Conservation (phyloP, 2,797 vertebrate species). For the Oreortyx pictus region DNA sequence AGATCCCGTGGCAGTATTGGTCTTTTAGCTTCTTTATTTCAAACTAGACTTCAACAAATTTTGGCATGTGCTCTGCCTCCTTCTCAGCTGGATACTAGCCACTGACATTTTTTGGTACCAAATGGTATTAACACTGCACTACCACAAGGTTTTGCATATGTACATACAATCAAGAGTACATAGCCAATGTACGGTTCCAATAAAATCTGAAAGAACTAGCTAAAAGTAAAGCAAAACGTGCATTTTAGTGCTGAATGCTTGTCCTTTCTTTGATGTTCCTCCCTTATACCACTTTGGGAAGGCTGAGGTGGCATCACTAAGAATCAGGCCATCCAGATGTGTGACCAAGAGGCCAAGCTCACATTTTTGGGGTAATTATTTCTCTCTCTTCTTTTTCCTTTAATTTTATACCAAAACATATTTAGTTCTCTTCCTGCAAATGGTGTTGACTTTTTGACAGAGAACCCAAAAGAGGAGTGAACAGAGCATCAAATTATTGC, state of each 20-base stretch:
- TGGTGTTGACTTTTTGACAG: neutral
- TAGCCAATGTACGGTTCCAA: neutral
- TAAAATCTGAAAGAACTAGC: neutral
- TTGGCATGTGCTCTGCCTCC: neutral
- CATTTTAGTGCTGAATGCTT: neutral
- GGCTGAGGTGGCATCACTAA: neutral
- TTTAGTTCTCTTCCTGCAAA: neutral
- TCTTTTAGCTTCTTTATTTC: constrained; percentile 21
- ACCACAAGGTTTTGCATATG: neutral
- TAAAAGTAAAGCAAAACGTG: neutral
- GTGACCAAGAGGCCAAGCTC: neutral
- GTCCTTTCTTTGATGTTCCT: neutral
- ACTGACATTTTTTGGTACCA: neutral
- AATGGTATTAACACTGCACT: neutral
- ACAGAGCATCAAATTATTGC: neutral
- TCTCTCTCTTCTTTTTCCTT: neutral
- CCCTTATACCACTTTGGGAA: neutral
- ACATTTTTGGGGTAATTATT: neutral
- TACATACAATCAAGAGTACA: neutral
- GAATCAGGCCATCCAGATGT: neutral
- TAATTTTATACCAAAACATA: neutral
- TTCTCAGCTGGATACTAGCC: neutral
- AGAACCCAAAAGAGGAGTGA: neutral
- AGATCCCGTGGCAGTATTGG: neutral
- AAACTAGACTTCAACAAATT: neutral